Evolutionary conservation across 2,888 invertebrate genomes (phyloP), one percentile per base, ranked within the genome.

Genomic region (Aporophyla nigra): DNA sequence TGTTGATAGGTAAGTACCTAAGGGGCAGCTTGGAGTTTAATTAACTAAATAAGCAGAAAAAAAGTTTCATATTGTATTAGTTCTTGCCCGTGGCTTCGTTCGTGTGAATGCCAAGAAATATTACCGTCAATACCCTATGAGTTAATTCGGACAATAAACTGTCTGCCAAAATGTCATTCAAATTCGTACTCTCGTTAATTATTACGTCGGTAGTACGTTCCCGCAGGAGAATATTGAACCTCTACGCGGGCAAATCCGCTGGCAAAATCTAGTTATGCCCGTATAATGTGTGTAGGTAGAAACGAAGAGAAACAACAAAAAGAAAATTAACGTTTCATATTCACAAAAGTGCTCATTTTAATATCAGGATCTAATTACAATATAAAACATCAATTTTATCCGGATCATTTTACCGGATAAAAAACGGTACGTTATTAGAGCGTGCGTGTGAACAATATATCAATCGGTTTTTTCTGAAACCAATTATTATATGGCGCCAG

Each of bases 401-500:
- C 33, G 33, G 67, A 74, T 84, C 54, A 77, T 61, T 69, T 76
- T 74, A 51, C 53, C 58, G 27, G 40, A 56, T 63, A 72, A 76
- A 71, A 66, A 49, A 63, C 63, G 46, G 40, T 56, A 75, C 61
- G 33, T 73, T 74, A 86, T 84, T 84, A 84, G 27, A 71, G 59
- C 67, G 33, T 61, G 63, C 75, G 75, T 63, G 40, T 68, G 67
- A 69, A 65, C 74, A 74, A 86, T 87, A 86, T 77, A 87, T 87
- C 80, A 85, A 80, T 67, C 66, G 67, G 10, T 77, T 86, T 86
- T 85, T 87, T 71, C 70, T 75, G 84, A 65, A 82, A 68, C 75
- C 86, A 76, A 76, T 87, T 63, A 87, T 87, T 87, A 84, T 71
- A 84, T 76, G 87, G 86, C 86, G 86, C 78, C 86, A 58, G 62